Evolutionary conservation across 2,888 invertebrate genomes (phyloP), one percentile per base, ranked within the genome.

Genomic region (Leptinotarsa haldemani): DNA sequence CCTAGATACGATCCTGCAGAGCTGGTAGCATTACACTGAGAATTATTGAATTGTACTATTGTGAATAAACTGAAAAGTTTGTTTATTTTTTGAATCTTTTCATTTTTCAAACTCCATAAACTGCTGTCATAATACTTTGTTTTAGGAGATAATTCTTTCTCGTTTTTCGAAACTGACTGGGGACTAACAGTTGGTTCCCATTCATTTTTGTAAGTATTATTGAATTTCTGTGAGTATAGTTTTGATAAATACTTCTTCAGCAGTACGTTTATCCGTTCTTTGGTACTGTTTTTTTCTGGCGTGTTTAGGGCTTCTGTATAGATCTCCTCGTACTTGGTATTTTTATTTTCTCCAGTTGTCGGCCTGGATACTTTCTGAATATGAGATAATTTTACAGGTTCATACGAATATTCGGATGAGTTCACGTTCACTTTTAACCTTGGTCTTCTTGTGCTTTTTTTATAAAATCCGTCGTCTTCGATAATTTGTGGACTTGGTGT

Each of bases 31-130:
- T 85, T 85, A 83, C 94, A 94, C 25, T 89, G 85, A 1, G 89
- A 90, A 82, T 94, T 93, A 66, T 92, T 89, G 83, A 94, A 94
- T 82, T 93, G 90, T 7, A 94, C 90, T 12, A 94, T 90, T 76
- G 93, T 91, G 80, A 94, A 93, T 12, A 94, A 88, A 83, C 92
- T 93, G 63, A 94, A 87, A 82, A 94, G 91, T 30, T 87, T 85
- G 64, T 87, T 87, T 5, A 85, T 82, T 48, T 86, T 83, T 46
- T 77, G 78, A 46, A 84, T 79, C 0, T 86, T 86, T 56, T 86
- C 86, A 75, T 86, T 86, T 74, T 86, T 86, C 20, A 82, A 74
- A 13, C 70, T 67, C 76, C 76, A 77, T 7, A 77, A 53, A 56
- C 69, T 76, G 13, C 70, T 69, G 16, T 77, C 79, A 9, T 84